These are phyloP conservation scores for Typhlichthys subterraneus DNA, from an alignment of 2,797 vertebrate species.

Conservation along the genomic window DNA sequence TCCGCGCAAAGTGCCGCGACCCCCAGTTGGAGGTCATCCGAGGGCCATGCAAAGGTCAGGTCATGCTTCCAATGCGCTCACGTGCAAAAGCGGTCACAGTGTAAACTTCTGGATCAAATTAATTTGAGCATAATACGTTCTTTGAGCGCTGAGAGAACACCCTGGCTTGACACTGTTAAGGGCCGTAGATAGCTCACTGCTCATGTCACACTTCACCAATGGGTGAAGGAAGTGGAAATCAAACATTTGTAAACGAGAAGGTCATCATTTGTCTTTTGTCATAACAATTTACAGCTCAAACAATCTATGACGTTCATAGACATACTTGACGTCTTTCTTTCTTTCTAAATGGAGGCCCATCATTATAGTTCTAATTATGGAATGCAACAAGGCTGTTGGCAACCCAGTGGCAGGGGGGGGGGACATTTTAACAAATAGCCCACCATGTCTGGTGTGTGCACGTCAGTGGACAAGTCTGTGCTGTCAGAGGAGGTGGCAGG, in stretches of 20 bases:
- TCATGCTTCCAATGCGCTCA: conserved; percentile 60
- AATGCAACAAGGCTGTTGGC: too few species aligned
- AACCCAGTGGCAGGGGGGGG: neutral
- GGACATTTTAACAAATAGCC: conserved; percentile 20
- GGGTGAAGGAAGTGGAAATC: too few species aligned
- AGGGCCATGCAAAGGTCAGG: conserved; percentile 95
- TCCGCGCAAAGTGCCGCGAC: conserved; percentile 95
- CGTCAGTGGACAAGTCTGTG: conserved; percentile 32
- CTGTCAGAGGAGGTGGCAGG: conserved; percentile 25
- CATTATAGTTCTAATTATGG: too few species aligned
- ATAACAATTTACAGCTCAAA: too few species aligned
- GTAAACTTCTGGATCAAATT: conserved; percentile 69
- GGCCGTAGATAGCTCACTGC: too few species aligned
- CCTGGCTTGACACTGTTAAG: conserved; percentile 44
- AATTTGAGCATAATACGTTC: conserved; percentile 72
- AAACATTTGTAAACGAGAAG: too few species aligned
- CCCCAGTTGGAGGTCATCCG: conserved; percentile 91
- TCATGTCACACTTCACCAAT: too few species aligned
- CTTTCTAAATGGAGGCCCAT: too few species aligned
- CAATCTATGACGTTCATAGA: too few species aligned
- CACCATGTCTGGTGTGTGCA: conserved; percentile 1
- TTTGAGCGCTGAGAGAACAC: conserved; percentile 61
- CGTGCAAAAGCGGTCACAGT: conserved; percentile 49
- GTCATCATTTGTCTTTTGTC: too few species aligned
- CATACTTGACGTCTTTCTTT: too few species aligned